Evolutionary conservation across 2,888 invertebrate genomes (phyloP).

Genomic region (Danaus chrysippus): DNA sequence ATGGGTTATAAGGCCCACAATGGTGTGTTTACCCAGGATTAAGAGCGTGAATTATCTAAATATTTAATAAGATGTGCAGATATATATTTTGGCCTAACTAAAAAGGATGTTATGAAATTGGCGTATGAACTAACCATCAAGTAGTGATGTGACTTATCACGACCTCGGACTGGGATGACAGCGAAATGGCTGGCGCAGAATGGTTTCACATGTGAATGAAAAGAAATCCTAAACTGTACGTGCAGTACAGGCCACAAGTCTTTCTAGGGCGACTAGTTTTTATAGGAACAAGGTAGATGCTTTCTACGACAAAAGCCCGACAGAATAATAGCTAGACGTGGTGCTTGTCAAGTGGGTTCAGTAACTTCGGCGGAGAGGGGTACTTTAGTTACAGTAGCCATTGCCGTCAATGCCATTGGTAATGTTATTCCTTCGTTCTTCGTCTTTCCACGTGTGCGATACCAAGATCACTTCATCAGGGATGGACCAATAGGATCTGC

Average conservation of each 20-base stretch:
- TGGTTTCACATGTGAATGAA: slow-evolving; percentile 36
- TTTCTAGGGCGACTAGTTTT: slow-evolving; percentile 34
- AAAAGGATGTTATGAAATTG: slow-evolving; percentile 22
- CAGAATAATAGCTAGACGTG: slow-evolving; percentile 30
- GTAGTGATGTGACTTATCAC: too few species aligned
- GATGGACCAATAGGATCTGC: slow-evolving; percentile 32
- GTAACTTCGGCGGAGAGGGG: slow-evolving; percentile 47
- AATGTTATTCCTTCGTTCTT: slow-evolving; percentile 41
- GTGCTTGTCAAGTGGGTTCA: slow-evolving; percentile 40
- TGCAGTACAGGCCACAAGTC: slow-evolving; percentile 36
- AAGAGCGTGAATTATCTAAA: too few species aligned
- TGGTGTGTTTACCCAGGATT: too few species aligned
- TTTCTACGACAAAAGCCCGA: slow-evolving; percentile 36
- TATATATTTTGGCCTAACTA: too few species aligned
- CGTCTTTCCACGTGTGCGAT: slow-evolving; percentile 32
- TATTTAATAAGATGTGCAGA: too few species aligned
- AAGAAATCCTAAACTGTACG: slow-evolving; percentile 32
- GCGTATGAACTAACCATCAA: slow-evolving; percentile 30
- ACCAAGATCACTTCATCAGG: slow-evolving; percentile 31
- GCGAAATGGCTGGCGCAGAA: slow-evolving; percentile 32
- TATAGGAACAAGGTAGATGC: slow-evolving; percentile 30
- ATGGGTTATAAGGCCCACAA: too few species aligned
- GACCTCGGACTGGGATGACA: slow-evolving; percentile 32
- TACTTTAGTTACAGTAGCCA: slow-evolving; percentile 40
- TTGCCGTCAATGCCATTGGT: slow-evolving; percentile 41